phyloP scores from a whole-genome alignment of 1,140 invertebrate species.

The Akabosia matsudoensis region DNA sequence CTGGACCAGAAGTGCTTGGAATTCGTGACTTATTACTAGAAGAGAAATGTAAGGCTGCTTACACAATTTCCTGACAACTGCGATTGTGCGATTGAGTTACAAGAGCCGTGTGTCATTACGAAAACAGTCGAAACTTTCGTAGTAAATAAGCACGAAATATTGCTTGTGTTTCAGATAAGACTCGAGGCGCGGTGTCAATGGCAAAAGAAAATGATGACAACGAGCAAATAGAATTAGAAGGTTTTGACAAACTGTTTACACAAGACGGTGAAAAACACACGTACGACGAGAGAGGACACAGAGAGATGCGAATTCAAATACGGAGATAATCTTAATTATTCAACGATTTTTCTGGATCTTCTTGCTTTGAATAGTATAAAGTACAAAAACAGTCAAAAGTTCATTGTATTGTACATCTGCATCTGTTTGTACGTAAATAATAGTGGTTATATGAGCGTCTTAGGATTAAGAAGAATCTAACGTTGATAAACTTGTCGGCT shows the following conservation, averaged over 20 bases:
- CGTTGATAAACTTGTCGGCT: too few species aligned
- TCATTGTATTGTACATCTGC: too few species aligned
- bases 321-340: too few species aligned
- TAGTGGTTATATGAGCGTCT: too few species aligned
- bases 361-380: too few species aligned
- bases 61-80: not conserved
- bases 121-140: too few species aligned
- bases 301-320: not conserved
- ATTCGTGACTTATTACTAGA: not conserved
- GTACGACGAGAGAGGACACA: not conserved
- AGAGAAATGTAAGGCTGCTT: not conserved
- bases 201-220: not conserved
- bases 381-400: too few species aligned
- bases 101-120: not conserved
- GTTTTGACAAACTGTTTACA: not conserved
- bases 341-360: too few species aligned
- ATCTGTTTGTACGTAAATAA: too few species aligned
- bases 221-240: not conserved
- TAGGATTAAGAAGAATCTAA: too few species aligned
- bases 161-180: constrained; percentile 1
- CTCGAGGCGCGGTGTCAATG: not conserved
- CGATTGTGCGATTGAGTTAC: too few species aligned
- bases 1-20: not conserved
- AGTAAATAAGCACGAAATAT: not conserved
- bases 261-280: not conserved